Conservation (phyloP, 2,888 invertebrate species). For the Orgyia antiqua region DNA sequence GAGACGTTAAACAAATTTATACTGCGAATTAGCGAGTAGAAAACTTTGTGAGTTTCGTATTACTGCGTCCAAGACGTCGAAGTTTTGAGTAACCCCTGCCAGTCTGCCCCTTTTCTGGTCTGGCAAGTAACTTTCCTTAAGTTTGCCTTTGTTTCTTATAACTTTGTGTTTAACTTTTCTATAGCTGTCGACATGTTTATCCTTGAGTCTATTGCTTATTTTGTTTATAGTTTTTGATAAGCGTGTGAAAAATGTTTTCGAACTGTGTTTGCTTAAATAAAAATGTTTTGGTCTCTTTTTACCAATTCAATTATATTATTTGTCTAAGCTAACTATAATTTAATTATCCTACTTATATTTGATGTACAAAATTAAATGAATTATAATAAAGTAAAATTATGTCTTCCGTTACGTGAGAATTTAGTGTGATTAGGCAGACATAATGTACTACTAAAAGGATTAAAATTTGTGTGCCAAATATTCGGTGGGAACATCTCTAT, state of each 20-base stretch:
- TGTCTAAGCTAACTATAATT: too few relatives aligned
- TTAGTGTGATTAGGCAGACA: too few relatives aligned
- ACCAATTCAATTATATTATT: too few relatives aligned
- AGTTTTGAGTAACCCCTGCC: slow-evolving; percentile 58
- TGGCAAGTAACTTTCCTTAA: slow-evolving; percentile 55
- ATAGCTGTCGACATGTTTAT: slow-evolving; percentile 57
- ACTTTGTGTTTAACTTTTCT: slow-evolving; percentile 57
- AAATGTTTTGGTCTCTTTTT: too few relatives aligned
- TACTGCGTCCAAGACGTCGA: slow-evolving; percentile 60
- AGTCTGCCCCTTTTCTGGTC: slow-evolving; percentile 35
- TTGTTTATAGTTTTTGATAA: slow-evolving; percentile 15
- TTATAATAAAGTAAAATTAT: too few relatives aligned
- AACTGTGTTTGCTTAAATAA: background rate
- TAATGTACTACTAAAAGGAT: too few relatives aligned
- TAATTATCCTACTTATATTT: too few relatives aligned
- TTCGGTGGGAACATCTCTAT: too few relatives aligned
- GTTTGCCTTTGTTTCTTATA: slow-evolving; percentile 64
- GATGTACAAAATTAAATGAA: too few relatives aligned
- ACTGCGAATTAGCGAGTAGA: slow-evolving; percentile 71
- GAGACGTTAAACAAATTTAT: slow-evolving; percentile 77
- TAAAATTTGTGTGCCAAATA: too few relatives aligned
- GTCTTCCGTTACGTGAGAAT: too few relatives aligned
- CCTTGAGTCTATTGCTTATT: slow-evolving; percentile 32
- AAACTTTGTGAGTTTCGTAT: slow-evolving; percentile 58
- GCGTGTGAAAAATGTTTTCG: slow-evolving; percentile 4